Evolutionary conservation across 35 echinoderm and acorn worm genomes (phyloP).

Genomic region (Anneissia japonica): DNA sequence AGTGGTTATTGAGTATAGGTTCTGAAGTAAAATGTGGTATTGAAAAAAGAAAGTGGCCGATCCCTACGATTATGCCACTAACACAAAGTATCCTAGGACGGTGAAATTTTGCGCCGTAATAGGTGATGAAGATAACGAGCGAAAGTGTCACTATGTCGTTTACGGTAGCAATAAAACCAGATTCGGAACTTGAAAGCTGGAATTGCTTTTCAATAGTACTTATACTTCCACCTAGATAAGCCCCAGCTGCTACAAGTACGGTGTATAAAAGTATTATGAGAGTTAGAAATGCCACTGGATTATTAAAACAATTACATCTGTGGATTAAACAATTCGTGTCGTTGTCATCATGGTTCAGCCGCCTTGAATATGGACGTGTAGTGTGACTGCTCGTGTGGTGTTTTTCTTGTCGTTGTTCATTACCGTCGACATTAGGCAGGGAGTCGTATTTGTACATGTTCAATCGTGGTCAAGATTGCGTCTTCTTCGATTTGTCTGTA

Average conservation of each 20-base stretch:
- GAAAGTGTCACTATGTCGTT: slow-evolving; percentile 30
- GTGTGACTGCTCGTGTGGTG: neutral
- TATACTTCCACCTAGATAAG: slow-evolving; percentile 18
- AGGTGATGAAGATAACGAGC: slow-evolving; percentile 26
- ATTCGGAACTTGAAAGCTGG: slow-evolving; percentile 29
- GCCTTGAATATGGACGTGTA: neutral
- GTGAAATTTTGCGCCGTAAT: slow-evolving; percentile 40
- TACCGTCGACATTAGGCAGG: neutral
- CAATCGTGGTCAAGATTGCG: too few relatives aligned
- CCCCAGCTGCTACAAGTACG: neutral
- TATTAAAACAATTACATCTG: neutral
- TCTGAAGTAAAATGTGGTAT: slow-evolving; percentile 29
- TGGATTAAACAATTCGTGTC: neutral
- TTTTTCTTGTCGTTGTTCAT: neutral
- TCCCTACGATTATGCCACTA: neutral
- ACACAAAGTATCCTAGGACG: slow-evolving; percentile 32
- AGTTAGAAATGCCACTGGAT: neutral
- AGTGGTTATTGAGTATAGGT: neutral
- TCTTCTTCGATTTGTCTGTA: too few relatives aligned
- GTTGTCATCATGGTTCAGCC: neutral
- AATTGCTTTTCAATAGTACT: slow-evolving; percentile 38
- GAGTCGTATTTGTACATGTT: too few relatives aligned
- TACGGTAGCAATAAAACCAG: slow-evolving; percentile 12
- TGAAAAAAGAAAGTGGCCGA: neutral
- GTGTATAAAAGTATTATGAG: neutral